Evolutionary conservation across 2,888 invertebrate genomes (phyloP), one percentile per base, ranked within the genome.

Genomic region (Elegia similella): DNA sequence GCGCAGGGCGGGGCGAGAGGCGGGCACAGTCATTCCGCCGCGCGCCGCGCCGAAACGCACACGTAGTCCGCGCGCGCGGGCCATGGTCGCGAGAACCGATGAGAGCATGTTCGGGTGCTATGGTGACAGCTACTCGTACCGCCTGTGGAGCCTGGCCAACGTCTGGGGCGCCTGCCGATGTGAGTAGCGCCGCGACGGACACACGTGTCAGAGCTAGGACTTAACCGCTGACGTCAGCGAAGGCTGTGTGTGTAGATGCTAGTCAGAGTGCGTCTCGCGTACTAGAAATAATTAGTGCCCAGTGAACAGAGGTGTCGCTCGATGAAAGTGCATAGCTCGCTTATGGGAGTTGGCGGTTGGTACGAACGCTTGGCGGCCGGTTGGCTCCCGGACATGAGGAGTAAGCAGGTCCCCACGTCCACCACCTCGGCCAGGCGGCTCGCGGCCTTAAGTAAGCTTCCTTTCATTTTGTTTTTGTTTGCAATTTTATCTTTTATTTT

Each of bases 11-110:
- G 74, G 68, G 74, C 74, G 74, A 68, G 78, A 76, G 81, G 83
- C 80, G 83, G 81, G 76, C 76, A 63, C 73, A 74, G 64, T 84
- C 90, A 88, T 83, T 87, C 87, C 86, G 86, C 91, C 86, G 88
- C 90, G 92, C 88, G 86, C 85, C 88, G 86, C 86, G 85, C 80
- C 75, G 73, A 80, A 65, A 69, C 72, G 66, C 77, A 78, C 84
- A 86, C 88, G 87, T 81, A 63, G 79, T 76, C 82, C 82, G 84
- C 84, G 86, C 88, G 90, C 88, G 92, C 93, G 94, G 94, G 95
- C 93, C 93, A 95, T 94, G 94, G 95, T 95, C 95, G 95, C 95
- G 93, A 95, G 95, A 94, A 94, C 94, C 92, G 93, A 94, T 93
- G 94, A 92, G 92, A 94, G 93, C 93, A 95, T 94, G 94, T 94